phyloP scores from a whole-genome alignment of 2,113 vertebrate genomes.

The Siniperca chuatsi region DNA sequence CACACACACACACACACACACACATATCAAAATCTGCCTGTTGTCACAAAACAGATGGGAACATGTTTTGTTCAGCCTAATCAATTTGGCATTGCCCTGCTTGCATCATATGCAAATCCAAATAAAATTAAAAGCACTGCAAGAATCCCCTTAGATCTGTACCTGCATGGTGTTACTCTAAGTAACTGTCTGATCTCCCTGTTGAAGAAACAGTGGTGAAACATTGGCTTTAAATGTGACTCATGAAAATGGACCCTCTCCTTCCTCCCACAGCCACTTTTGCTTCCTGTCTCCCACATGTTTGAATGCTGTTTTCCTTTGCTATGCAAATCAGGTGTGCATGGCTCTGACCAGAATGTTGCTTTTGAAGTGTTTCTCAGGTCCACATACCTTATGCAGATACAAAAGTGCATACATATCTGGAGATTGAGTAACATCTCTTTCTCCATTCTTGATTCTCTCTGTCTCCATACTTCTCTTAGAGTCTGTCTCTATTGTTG shows the following conservation, averaged over 20 bases:
- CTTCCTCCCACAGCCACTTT: slow-evolving; percentile 31
- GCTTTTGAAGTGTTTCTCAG: slow-evolving; percentile 69
- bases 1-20: no score
- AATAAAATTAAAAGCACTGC: not conserved
- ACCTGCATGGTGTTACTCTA: not conserved
- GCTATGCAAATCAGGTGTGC: slow-evolving; percentile 56
- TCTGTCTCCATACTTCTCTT: slow-evolving; percentile 5
- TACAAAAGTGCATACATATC: not conserved
- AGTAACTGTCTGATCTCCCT: slow-evolving; percentile 12
- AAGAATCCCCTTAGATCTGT: slow-evolving; percentile 7
- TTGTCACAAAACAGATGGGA: slow-evolving; percentile 94
- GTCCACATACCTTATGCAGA: slow-evolving; percentile 11
- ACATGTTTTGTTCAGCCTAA: slow-evolving; percentile 73
- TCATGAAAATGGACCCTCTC: slow-evolving; percentile 19
- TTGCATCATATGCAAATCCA: slow-evolving; percentile 38
- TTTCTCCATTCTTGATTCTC: slow-evolving; percentile 13
- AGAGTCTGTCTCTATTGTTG: slow-evolving; percentile 22
- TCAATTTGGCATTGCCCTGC: slow-evolving; percentile 43
- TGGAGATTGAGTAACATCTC: slow-evolving; percentile 26
- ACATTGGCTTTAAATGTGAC: slow-evolving; percentile 39
- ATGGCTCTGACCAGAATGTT: slow-evolving; percentile 63
- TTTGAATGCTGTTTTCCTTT: slow-evolving; percentile 52
- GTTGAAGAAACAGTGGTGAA: not conserved
- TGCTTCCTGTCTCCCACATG: slow-evolving; percentile 17
- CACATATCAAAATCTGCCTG: slow-evolving; percentile 60